Evolutionary conservation across 1,140 invertebrate species (phyloP), one percentile per base, ranked within the genome.

Genomic region (Drosophila tsacasi): DNA sequence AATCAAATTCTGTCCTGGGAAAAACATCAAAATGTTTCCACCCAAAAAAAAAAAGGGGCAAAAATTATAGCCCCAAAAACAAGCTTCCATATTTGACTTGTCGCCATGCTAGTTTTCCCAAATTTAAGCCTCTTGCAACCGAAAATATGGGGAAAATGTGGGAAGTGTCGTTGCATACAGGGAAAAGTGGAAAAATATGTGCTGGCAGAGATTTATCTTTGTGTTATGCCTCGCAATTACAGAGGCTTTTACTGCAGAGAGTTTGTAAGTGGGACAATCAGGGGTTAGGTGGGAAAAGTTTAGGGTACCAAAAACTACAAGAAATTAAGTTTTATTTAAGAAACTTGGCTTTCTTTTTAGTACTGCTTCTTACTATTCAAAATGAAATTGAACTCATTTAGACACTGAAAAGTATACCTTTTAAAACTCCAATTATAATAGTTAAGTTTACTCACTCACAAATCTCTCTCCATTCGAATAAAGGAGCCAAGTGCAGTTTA

Each of bases 401-500:
- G 8, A 1, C 9, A 17, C 27, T 4, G 17, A 23, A 6, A 4
- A 39, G 23, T 5, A 1, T 10, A 0, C n/a, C 13, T 8, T 8
- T 55, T 39, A 2, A 17, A 25, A 9, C 30, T 19, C 13, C 23
- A 23, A 55, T 37, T 55, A 37, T 23, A 37, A 23, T 37, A 37
- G 21, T 23, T 55, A 3, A 63, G 17, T 52, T 37, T 5, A 17
- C 17, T 10, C 39, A 32, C 49, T 55, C 40, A 23, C 74, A 61
- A 73, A 73, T 73, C 67, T 42, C 44, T 37, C 35, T 68, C 57
- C 50, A 62, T 69, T 69, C 57, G 61, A 69, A 69, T 77, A 32
- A 62, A 69, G 23, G 57, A 78, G 64, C 57, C 57, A 77, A 78
- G 64, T 78, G 74, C 74, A 78, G 37, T 55, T 78, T 78, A 78